A percentile compares a stretch with the other conserved stretches of the same genome.
These are phyloP conservation scores for Drosophila serrata DNA, from an alignment of 1,140 invertebrate species.

Conservation along the genomic window DNA sequence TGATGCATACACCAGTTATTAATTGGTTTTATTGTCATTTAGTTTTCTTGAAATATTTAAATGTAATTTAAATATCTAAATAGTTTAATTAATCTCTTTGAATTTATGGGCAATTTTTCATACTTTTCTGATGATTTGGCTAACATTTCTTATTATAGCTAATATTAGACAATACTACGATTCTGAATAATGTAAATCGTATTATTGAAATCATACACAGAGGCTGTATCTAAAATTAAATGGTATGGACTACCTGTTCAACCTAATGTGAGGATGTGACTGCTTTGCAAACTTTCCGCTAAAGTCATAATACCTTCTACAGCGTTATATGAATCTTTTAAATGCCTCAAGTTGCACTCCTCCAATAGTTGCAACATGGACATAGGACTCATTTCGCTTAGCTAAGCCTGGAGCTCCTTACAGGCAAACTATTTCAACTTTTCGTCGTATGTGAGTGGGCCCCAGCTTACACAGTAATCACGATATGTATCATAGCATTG, in stretches of 20 bases:
- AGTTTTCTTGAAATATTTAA: neutral
- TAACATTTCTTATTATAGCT: too few species aligned
- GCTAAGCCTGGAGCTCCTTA: neutral
- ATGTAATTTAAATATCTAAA: neutral
- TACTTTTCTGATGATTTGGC: too few species aligned
- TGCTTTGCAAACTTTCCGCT: neutral
- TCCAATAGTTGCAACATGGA: neutral
- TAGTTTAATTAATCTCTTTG: too few species aligned
- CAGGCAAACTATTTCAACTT: neutral
- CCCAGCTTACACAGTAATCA: conserved; percentile 10
- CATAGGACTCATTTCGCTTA: neutral
- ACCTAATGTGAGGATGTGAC: too few species aligned
- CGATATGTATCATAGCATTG: conserved; percentile 24
- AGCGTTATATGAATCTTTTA: neutral
- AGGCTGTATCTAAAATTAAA: too few species aligned
- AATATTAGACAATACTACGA: too few species aligned
- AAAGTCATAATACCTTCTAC: neutral
- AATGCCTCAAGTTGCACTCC: neutral
- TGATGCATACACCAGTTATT: neutral
- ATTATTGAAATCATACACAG: too few species aligned
- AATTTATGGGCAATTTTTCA: too few species aligned
- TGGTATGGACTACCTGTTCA: too few species aligned
- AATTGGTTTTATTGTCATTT: neutral
- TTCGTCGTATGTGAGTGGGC: neutral
- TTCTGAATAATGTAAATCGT: too few species aligned